Evolutionary conservation across 2,113 vertebrate species (phyloP).

Genomic region (Pelodiscus sinensis): DNA sequence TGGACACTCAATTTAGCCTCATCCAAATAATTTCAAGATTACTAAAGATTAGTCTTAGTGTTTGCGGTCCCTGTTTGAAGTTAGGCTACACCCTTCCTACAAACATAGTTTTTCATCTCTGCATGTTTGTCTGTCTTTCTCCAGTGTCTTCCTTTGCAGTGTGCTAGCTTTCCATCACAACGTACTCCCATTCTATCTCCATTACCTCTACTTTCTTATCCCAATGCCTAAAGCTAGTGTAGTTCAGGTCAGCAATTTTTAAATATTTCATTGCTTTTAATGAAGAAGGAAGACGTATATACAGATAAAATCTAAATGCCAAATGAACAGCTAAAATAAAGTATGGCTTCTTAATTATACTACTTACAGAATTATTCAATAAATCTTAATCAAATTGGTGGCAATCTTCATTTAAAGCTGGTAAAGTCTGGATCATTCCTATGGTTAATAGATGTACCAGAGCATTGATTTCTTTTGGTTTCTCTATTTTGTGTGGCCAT

Average conservation of each 20-base stretch:
- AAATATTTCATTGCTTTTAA: not conserved
- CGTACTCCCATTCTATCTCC: not conserved
- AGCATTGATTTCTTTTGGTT: constrained; percentile 45
- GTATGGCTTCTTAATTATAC: not conserved
- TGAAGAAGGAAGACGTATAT: not conserved
- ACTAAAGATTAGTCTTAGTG: not conserved
- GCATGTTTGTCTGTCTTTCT: not conserved
- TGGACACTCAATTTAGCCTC: not conserved
- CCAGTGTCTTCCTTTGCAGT: not conserved
- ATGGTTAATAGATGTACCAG: constrained; percentile 47
- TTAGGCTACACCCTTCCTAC: not conserved
- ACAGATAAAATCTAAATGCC: not conserved
- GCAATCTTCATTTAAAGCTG: constrained; percentile 47
- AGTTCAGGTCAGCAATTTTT: not conserved
- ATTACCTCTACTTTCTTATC: not conserved
- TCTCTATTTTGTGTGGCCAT: constrained; percentile 61
- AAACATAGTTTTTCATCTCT: not conserved
- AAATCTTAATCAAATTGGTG: constrained; percentile 34
- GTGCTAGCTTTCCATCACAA: not conserved
- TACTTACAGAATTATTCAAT: not conserved
- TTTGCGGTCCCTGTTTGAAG: not conserved
- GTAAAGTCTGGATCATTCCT: constrained; percentile 31
- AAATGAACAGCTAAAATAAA: not conserved
- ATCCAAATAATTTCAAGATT: not conserved
- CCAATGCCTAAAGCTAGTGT: not conserved